Percentiles rank a stretch among this genome's conserved stretches.
phyloP scores from a whole-genome alignment of 2,888 invertebrate species.

The Stramonita haemastoma region DNA sequence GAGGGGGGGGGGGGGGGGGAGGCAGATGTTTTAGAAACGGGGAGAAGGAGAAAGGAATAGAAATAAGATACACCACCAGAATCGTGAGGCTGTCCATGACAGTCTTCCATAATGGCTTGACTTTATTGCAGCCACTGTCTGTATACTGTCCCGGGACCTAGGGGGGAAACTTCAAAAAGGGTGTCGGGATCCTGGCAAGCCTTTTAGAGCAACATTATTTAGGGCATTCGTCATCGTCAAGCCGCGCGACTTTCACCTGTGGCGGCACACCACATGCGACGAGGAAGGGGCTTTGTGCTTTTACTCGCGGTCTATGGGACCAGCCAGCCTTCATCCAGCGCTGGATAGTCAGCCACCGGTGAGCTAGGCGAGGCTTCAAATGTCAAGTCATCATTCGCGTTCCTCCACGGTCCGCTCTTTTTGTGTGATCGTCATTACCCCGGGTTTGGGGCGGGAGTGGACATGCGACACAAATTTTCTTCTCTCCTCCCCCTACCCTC shows the following conservation, averaged over 20 bases:
- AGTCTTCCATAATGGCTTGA: neutral
- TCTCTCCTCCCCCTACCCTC: neutral
- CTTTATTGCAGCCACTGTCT: neutral
- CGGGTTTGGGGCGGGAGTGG: neutral
- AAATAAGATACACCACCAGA: neutral
- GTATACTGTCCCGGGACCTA: no score
- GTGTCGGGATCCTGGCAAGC: neutral
- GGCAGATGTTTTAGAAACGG: neutral
- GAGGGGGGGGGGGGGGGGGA: no score
- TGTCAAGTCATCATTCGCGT: neutral
- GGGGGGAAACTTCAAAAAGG: neutral
- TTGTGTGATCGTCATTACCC: neutral
- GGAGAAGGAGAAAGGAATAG: neutral
- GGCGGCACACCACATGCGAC: neutral
- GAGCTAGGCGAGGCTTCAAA: neutral
- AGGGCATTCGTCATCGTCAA: slow-evolving; percentile 23
- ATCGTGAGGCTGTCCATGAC: neutral
- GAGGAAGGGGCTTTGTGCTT: slow-evolving; percentile 8
- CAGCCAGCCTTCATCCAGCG: neutral
- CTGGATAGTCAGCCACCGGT: neutral
- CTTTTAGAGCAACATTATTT: slow-evolving; percentile 5
- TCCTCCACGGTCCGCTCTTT: neutral
- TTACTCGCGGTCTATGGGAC: neutral
- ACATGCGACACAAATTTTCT: slow-evolving; percentile 23
- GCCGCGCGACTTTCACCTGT: neutral